phyloP scores from a whole-genome alignment of 2,888 invertebrate genomes.

The Pardosa pseudoannulata region DNA sequence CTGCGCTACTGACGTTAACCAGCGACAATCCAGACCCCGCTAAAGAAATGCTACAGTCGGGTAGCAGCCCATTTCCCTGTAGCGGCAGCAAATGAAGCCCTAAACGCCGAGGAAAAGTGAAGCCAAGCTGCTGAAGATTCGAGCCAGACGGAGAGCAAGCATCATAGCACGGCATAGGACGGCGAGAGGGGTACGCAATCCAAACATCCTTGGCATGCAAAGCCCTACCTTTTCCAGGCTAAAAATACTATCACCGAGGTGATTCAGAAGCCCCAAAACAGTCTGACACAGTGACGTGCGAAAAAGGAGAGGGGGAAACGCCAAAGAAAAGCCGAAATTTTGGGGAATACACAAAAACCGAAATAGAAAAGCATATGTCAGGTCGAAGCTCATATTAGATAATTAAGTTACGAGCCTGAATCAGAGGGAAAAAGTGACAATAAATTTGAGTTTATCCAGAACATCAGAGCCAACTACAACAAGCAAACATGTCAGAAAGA shows the following conservation, averaged over 20 bases:
- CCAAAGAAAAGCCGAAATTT: slow-evolving; percentile 37
- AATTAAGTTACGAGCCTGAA: not conserved
- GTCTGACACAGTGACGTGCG: slow-evolving; percentile 33
- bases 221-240: slow-evolving; percentile 45
- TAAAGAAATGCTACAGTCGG: not conserved
- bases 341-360: slow-evolving; percentile 17
- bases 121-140: slow-evolving; percentile 22
- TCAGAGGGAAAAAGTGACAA: not conserved
- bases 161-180: not conserved
- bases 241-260: slow-evolving; percentile 55
- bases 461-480: no score
- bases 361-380: not conserved
- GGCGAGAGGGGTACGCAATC: slow-evolving; percentile 28
- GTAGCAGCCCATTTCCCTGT: not conserved
- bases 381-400: not conserved
- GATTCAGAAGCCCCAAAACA: slow-evolving; percentile 58
- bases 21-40: no score
- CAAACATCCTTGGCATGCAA: slow-evolving; percentile 55
- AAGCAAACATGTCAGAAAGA: no score
- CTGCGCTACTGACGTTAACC: no score
- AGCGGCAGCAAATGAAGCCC: not conserved
- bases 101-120: not conserved
- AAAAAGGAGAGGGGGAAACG: slow-evolving; percentile 28
- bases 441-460: no score
- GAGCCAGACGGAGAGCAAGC: slow-evolving; percentile 3